These are phyloP conservation scores for Otus sunia DNA, from an alignment of 2,113 vertebrate genomes.

Conservation along the genomic window DNA sequence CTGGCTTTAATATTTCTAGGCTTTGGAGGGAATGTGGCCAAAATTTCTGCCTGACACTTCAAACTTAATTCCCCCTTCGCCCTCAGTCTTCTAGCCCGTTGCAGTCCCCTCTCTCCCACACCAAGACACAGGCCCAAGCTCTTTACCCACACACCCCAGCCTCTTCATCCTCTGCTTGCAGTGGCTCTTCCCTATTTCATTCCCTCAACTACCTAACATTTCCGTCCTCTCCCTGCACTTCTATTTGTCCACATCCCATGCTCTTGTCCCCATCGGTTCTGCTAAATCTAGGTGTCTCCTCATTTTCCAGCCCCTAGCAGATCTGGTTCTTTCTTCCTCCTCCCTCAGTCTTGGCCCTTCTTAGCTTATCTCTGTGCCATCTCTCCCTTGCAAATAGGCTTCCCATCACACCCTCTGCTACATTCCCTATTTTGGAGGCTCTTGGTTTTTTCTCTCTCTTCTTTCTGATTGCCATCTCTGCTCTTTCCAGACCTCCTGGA, in stretches of 20 bases:
- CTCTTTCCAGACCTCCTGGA: not conserved
- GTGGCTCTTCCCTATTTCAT: not conserved
- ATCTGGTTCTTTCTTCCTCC: not conserved
- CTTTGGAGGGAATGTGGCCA: conserved; percentile 53
- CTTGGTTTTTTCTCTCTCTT: not conserved
- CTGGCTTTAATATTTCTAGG: conserved; percentile 1
- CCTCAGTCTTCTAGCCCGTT: not conserved
- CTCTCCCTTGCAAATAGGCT: not conserved
- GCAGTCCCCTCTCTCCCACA: not conserved
- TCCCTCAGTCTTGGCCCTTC: not conserved
- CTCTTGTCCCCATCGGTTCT: not conserved
- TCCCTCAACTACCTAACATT: not conserved
- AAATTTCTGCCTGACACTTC: not conserved
- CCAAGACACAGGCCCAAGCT: not conserved
- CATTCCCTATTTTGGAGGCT: not conserved
- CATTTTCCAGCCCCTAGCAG: not conserved
- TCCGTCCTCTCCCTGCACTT: not conserved
- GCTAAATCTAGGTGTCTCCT: not conserved
- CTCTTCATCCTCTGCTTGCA: not conserved
- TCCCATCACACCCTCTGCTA: not conserved
- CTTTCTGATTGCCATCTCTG: not conserved
- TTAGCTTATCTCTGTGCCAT: not conserved
- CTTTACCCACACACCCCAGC: not conserved
- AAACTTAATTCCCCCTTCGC: not conserved
- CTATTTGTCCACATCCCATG: not conserved